Percentiles rank a stretch among this genome's conserved stretches.
phyloP scores from a whole-genome alignment of 64 coral and sea anemone genomes.

The Dendrophyllia cribrosa region DNA sequence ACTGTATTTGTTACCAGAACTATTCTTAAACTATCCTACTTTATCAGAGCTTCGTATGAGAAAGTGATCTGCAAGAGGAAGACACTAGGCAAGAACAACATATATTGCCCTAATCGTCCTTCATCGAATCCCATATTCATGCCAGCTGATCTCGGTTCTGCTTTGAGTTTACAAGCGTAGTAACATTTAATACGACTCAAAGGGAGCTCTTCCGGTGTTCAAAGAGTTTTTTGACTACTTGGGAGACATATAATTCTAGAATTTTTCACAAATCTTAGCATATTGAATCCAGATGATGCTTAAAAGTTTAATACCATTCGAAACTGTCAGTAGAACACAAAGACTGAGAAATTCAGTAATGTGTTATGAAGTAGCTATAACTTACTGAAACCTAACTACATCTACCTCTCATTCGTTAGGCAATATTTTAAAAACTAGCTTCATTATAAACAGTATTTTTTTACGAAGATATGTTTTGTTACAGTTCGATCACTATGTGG shows the following conservation, averaged over 20 bases:
- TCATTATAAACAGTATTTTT: neutral
- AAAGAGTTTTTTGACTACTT: neutral
- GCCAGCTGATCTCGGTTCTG: neutral
- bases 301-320: neutral
- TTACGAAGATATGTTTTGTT: neutral
- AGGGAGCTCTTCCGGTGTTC: constrained; percentile 42
- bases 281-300: constrained; percentile 48
- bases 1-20: neutral
- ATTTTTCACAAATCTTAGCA: neutral
- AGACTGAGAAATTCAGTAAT: neutral
- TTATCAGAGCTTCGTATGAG: neutral
- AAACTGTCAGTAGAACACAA: neutral
- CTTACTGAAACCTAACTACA: neutral
- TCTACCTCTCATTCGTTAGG: neutral
- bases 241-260: constrained; percentile 22
- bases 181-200: constrained; percentile 37
- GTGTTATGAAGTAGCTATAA: neutral
- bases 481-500: no score
- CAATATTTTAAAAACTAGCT: neutral
- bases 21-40: neutral
- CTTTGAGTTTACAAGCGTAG: constrained; percentile 15
- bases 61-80: neutral
- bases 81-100: neutral
- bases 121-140: neutral
- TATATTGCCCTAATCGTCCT: neutral